Percentiles rank a stretch among this genome's conserved stretches.
These are phyloP conservation scores for Salmo trutta DNA, from an alignment of 2,797 vertebrate species.

Conservation along the genomic window DNA sequence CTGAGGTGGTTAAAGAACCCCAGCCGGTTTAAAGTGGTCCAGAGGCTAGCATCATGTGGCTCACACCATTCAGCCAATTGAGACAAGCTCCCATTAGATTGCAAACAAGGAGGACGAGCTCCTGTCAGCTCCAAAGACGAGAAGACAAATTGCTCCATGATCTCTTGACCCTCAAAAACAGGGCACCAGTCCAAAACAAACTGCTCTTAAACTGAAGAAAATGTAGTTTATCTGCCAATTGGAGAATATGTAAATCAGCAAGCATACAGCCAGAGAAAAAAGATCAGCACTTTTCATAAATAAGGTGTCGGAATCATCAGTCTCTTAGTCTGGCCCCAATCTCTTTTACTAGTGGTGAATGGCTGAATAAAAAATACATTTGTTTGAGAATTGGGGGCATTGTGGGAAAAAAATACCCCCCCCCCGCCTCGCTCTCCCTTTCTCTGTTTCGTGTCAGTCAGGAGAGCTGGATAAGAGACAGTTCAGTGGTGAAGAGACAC, in stretches of 20 bases:
- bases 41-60: conserved; percentile 55
- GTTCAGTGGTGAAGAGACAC: conserved; percentile 61
- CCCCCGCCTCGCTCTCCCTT: conserved; percentile 22
- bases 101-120: conserved; percentile 44
- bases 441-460: conserved; percentile 60
- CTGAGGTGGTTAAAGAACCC: conserved; percentile 45
- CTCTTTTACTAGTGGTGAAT: background rate
- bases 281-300: conserved; percentile 25
- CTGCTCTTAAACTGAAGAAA: conserved; percentile 25
- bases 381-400: conserved; percentile 19
- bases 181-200: conserved; percentile 34
- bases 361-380: conserved; percentile 2
- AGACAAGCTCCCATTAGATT: conserved; percentile 27
- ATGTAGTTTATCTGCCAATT: conserved; percentile 7
- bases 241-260: background rate
- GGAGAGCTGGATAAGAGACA: conserved; percentile 65
- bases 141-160: conserved; percentile 60
- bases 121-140: conserved; percentile 45
- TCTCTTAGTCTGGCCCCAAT: background rate
- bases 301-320: conserved; percentile 3
- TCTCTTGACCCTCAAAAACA: conserved; percentile 52
- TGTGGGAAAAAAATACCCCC: background rate
- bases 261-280: conserved; percentile 14
- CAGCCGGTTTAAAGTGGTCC: conserved; percentile 52
- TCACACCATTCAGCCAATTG: conserved; percentile 29